Percentiles rank a stretch among this genome's conserved stretches.
phyloP scores from a whole-genome alignment of 2,797 vertebrate species.

The Hyperoplus immaculatus region DNA sequence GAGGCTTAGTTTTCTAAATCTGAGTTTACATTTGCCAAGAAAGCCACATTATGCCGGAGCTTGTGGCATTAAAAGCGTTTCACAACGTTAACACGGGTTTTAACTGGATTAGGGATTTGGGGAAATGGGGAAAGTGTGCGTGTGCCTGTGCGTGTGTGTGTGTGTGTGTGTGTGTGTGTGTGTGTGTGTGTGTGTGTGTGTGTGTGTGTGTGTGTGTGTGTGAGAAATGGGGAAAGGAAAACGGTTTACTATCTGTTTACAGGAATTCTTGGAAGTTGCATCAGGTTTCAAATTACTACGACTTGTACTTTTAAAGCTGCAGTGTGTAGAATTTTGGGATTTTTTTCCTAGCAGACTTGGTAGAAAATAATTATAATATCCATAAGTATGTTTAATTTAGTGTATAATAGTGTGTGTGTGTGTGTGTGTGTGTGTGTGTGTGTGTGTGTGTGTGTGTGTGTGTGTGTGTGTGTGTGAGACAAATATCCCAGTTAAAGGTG shows the following conservation, averaged over 20 bases:
- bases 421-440: not conserved
- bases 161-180: no score
- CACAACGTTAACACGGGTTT: conserved; percentile 35
- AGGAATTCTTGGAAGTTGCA: not conserved
- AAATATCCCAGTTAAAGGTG: conserved; percentile 50
- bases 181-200: no score
- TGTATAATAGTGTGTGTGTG: not conserved
- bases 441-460: not conserved
- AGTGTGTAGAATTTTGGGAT: no score
- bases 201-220: no score
- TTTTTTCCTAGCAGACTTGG: no score
- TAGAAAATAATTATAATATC: no score
- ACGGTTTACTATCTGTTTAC: conserved; percentile 8
- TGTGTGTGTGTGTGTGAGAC: not conserved
- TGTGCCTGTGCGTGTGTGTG: no score
- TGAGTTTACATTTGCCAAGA: conserved; percentile 20
- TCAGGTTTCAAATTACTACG: conserved; percentile 1
- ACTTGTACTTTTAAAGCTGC: no score
- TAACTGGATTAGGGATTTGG: conserved; percentile 37
- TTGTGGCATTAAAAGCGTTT: conserved; percentile 23
- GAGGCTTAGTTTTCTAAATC: conserved; percentile 31
- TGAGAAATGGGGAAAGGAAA: not conserved
- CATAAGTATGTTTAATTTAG: no score
- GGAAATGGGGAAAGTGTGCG: conserved; percentile 10
- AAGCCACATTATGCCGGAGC: conserved; percentile 1